Evolutionary conservation across 2,797 vertebrate genomes (phyloP), one percentile per base, ranked within the genome.

Genomic region (Podarcis lilfordi): DNA sequence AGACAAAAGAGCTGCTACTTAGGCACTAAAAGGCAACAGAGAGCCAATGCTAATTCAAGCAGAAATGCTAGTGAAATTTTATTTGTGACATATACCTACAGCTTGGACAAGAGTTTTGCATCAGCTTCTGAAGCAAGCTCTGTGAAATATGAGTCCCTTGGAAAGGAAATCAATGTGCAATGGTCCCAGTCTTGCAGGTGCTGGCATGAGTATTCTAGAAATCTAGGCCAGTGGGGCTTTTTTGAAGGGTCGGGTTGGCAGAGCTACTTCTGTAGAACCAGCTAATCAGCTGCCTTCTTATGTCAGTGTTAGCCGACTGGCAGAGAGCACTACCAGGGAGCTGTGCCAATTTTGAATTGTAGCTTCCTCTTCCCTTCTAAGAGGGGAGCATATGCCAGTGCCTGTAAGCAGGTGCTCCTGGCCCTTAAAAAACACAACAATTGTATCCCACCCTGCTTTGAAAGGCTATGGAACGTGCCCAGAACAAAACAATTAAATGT

Each of bases 251-350:
- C 64, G 66, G 76, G 45, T 74, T 89, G 66, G 37, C 82, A 89
- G 77, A 80, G 59, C 8, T 29, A 37, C 19, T 25, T 72, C 72
- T 61, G 15, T 61, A 61, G 27, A 80, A 74, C 6, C 50, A 9
- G 55, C 59, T 89, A 80, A 80, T 85, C 50, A 80, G 61, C 59
- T 75, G 55, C 29, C 21, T 88, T 83, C 59, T 72, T 19, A 64
- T 64, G 55, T 80, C 15, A 40, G 29, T 66, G 27, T 89, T 75
- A 23, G 35, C 82, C 15, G 23, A 37, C 88, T 50, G 61, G 43
- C 35, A 82, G 25, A 59, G 17, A 83, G 88, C 19, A 32, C 80
- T 82, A 13, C 6, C 2, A 0, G 87, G 86, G 83, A 88, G 79
- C 59, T 84, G 68, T 90, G 0, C 1, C 45, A 1, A 3, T 43